Percentiles rank a stretch among this genome's conserved stretches.
These are phyloP conservation scores for Stenchaetothrips biformis DNA, from an alignment of 2,888 invertebrate species.

Conservation along the genomic window DNA sequence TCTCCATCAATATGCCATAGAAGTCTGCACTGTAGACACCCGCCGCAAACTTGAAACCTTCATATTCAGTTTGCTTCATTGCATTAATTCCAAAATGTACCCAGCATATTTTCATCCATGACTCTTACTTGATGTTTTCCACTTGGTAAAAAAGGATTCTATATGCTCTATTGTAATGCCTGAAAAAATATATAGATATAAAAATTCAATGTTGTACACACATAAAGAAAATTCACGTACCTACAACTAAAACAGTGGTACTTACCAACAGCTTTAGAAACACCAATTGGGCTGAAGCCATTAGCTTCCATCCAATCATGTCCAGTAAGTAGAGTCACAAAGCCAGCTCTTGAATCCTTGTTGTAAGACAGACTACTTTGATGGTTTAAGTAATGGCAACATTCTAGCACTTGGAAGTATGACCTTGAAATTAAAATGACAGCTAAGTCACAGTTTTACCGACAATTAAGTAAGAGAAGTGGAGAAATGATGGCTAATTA, in stretches of 20 bases:
- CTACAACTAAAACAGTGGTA: slow-evolving; percentile 33
- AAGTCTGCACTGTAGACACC: not conserved
- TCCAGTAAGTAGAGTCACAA: slow-evolving; percentile 77
- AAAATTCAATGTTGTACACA: slow-evolving; percentile 14
- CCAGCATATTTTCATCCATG: slow-evolving; percentile 52
- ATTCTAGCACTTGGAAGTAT: slow-evolving; percentile 76
- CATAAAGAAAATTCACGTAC: not conserved
- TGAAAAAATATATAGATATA: slow-evolving; percentile 40
- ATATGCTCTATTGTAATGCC: slow-evolving; percentile 79
- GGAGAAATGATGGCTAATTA: not conserved
- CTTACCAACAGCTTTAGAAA: slow-evolving; percentile 65
- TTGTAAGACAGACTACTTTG: slow-evolving; percentile 46
- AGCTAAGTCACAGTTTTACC: not conserved
- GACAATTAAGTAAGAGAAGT: not conserved
- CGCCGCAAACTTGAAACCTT: not conserved
- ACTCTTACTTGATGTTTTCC: slow-evolving; percentile 68
- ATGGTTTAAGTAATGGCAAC: slow-evolving; percentile 69
- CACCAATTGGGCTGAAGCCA: slow-evolving; percentile 69
- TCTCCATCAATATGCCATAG: not conserved
- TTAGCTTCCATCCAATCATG: slow-evolving; percentile 51
- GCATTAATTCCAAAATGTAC: not conserved
- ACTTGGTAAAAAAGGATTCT: slow-evolving; percentile 76
- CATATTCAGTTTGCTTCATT: not conserved
- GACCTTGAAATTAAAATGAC: slow-evolving; percentile 46
- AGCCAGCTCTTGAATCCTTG: slow-evolving; percentile 48